Evolutionary conservation across 2,888 invertebrate species (phyloP).

Genomic region (Nephrocerus scutellatus): DNA sequence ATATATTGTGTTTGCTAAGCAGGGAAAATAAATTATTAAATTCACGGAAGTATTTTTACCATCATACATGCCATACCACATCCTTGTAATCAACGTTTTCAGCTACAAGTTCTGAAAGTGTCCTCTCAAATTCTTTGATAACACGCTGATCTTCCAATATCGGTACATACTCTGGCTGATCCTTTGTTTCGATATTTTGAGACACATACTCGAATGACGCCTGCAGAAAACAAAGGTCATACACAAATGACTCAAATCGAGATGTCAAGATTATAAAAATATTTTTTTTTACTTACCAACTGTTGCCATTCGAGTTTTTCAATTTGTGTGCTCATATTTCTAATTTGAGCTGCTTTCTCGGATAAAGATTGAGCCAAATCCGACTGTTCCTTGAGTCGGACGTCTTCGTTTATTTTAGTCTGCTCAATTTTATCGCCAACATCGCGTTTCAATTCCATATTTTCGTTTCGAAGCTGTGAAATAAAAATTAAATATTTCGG

Average conservation of each 20-base stretch:
- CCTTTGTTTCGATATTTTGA: constrained; percentile 16
- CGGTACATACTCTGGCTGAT: constrained; percentile 23
- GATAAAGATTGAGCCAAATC: constrained; percentile 35
- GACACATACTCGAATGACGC: constrained; percentile 32
- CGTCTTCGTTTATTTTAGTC: constrained; percentile 29
- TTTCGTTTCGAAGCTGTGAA: constrained; percentile 32
- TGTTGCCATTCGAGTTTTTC: constrained; percentile 37
- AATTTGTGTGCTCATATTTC: constrained; percentile 40
- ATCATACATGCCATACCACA: constrained; percentile 27
- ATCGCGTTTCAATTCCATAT: constrained; percentile 30
- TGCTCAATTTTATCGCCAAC: constrained; percentile 31
- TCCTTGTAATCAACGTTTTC: constrained; percentile 37
- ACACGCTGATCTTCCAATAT: constrained; percentile 27
- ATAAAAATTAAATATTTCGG: no score
- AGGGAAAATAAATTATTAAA: no score
- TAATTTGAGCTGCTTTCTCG: constrained; percentile 36
- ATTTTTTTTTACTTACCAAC: constrained; percentile 28
- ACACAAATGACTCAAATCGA: background rate
- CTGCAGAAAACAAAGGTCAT: constrained; percentile 25
- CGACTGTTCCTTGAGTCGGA: constrained; percentile 33
- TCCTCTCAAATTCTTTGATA: constrained; percentile 28
- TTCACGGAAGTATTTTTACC: background rate
- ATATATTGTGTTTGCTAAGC: constrained; percentile 36
- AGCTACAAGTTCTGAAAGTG: constrained; percentile 34
- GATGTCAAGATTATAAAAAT: background rate